These are phyloP conservation scores for Chromobotia macracanthus DNA, from an alignment of 2,797 vertebrate genomes.

Conservation along the genomic window DNA sequence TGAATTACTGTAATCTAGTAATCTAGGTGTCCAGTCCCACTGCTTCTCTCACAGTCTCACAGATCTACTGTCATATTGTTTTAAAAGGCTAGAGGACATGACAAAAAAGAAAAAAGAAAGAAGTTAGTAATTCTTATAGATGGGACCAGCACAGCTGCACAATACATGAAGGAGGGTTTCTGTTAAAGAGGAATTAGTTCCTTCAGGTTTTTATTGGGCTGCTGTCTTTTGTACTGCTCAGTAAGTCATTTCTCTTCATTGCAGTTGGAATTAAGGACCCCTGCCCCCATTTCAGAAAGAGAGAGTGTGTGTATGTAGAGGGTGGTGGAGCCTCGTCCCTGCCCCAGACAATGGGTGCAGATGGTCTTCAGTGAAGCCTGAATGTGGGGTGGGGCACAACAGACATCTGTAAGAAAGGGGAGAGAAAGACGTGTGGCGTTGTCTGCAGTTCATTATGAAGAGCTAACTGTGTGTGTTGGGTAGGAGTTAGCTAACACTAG, in stretches of 20 bases:
- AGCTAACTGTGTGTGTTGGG: neutral
- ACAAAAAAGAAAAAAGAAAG: conserved; percentile 42
- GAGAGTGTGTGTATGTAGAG: conserved; percentile 25
- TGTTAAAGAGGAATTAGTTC: conserved; percentile 1
- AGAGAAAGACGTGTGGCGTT: conserved; percentile 14
- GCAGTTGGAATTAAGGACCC: conserved; percentile 26
- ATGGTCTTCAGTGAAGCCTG: conserved; percentile 68
- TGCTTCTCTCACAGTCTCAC: conserved; percentile 70
- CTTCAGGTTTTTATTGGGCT: conserved; percentile 21
- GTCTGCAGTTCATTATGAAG: conserved; percentile 4
- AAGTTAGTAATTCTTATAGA: conserved; percentile 8
- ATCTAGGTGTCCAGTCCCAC: conserved; percentile 69
- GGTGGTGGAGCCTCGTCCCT: conserved; percentile 37
- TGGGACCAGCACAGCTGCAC: conserved; percentile 3
- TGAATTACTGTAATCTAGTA: conserved; percentile 66
- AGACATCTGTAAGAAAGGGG: conserved; percentile 43
- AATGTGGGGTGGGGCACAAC: conserved; percentile 34
- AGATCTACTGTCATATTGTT: conserved; percentile 65
- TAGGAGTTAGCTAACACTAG: neutral
- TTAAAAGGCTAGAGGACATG: conserved; percentile 66
- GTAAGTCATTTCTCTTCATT: conserved; percentile 19
- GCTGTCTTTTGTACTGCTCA: conserved; percentile 25
- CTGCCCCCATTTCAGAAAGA: conserved; percentile 24
- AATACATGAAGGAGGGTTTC: neutral
- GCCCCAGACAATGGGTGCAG: conserved; percentile 78